Conservation (phyloP, 2,113 vertebrate species). For the Ctenodactylus gundi region DNA sequence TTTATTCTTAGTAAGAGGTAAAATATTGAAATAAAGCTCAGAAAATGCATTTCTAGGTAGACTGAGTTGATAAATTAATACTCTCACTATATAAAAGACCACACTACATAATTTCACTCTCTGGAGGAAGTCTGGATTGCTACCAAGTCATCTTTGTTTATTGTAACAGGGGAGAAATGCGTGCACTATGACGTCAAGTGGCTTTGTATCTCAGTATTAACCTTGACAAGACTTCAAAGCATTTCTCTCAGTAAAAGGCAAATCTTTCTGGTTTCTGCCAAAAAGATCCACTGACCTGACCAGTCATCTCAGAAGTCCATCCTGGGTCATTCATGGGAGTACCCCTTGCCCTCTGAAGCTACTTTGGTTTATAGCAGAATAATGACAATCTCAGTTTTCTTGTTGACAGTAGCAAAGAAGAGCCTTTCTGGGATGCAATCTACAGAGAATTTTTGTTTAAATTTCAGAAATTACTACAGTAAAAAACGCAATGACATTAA, state of each 20-base stretch:
- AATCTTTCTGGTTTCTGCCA: background rate
- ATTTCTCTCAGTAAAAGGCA: background rate
- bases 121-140: background rate
- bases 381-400: background rate
- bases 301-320: background rate
- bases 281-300: background rate
- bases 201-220: background rate
- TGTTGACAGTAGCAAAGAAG: background rate
- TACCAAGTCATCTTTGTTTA: background rate
- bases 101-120: no score
- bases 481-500: no score
- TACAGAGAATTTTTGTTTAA: no score
- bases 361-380: background rate
- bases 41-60: constrained; percentile 3
- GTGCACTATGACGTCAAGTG: background rate
- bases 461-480: no score
- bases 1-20: background rate
- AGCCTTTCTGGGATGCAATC: no score
- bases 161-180: background rate
- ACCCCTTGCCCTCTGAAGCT: background rate
- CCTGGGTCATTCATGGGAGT: background rate
- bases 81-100: background rate
- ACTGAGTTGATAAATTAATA: background rate
- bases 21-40: background rate
- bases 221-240: background rate